A percentile compares a stretch with the other conserved stretches of the same genome.
phyloP scores from a whole-genome alignment of 2,113 vertebrate genomes.

The Colistium nudipinnis region DNA sequence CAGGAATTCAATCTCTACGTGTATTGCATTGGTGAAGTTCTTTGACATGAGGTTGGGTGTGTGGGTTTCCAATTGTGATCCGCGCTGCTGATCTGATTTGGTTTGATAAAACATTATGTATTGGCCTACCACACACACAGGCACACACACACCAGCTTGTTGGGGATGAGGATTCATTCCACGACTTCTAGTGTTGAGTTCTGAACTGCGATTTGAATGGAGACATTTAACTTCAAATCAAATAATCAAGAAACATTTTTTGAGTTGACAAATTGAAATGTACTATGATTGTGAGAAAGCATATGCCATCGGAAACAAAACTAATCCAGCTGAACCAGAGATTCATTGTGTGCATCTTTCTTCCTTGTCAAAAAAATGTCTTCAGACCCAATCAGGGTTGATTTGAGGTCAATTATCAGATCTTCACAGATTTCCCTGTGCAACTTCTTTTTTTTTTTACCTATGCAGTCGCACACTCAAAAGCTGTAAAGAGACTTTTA shows the following conservation, averaged over 20 bases:
- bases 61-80: neutral
- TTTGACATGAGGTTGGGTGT: neutral
- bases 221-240: neutral
- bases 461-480: neutral
- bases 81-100: neutral
- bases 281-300: too few species aligned
- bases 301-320: too few species aligned
- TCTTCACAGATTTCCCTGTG: neutral
- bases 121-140: neutral
- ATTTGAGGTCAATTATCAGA: constrained; percentile 4
- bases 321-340: neutral
- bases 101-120: neutral
- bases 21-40: neutral
- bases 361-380: neutral
- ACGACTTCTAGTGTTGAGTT: neutral
- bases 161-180: neutral
- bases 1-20: neutral
- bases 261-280: too few species aligned
- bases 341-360: neutral
- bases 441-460: neutral
- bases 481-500: neutral
- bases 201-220: neutral
- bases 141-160: neutral
- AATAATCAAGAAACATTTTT: neutral
- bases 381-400: neutral